phyloP scores from a whole-genome alignment of 1,140 invertebrate species.

The Drosophila repleta region DNA sequence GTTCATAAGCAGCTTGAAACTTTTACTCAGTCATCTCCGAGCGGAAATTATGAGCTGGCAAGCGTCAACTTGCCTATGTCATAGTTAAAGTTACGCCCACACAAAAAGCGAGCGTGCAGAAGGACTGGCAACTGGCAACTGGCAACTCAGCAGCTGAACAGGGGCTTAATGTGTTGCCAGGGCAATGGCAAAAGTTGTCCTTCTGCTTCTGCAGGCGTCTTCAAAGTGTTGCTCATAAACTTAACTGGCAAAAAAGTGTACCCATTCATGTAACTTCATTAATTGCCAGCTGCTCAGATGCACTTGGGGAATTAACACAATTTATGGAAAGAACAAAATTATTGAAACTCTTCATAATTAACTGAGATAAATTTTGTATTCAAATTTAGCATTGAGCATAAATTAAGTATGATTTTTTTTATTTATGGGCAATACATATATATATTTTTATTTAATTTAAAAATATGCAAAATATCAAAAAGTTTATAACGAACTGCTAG shows the following conservation, averaged over 20 bases:
- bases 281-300: constrained; percentile 6
- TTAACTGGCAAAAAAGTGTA: background rate
- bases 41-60: constrained; percentile 55
- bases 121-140: background rate
- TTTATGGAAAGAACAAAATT: background rate
- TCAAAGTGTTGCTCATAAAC: constrained; percentile 1
- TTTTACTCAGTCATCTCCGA: constrained; percentile 25
- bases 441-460: no score
- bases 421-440: no score
- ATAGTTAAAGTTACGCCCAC: constrained; percentile 26
- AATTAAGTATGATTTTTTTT: no score
- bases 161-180: constrained; percentile 6
- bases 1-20: background rate
- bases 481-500: no score
- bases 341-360: background rate
- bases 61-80: constrained; percentile 19
- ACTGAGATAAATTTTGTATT: no score
- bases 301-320: background rate
- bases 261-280: constrained; percentile 4
- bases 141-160: no score
- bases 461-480: no score
- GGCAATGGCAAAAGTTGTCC: constrained; percentile 9
- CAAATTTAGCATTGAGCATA: no score
- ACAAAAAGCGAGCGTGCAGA: background rate
- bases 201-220: background rate